These are phyloP conservation scores for Falco peregrinus DNA, from an alignment of 2,797 vertebrate genomes.

Conservation along the genomic window DNA sequence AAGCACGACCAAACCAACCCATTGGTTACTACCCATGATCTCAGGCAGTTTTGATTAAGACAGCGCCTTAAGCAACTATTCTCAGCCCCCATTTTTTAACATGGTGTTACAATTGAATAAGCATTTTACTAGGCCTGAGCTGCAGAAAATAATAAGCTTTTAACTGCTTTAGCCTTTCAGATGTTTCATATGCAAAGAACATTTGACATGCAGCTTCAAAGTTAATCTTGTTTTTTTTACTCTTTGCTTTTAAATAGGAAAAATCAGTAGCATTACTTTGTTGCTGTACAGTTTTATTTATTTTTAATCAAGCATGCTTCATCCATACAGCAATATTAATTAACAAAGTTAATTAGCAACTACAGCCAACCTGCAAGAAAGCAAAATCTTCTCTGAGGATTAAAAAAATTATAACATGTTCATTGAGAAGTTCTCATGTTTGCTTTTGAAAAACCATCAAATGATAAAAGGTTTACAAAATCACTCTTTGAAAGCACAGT, in stretches of 20 bases:
- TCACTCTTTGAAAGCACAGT: constrained; percentile 2
- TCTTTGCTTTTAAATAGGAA: constrained; percentile 20
- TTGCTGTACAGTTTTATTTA: constrained; percentile 20
- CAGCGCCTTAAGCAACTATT: not conserved
- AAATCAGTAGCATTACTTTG: constrained; percentile 26
- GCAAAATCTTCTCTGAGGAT: constrained; percentile 31
- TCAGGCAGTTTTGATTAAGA: not conserved
- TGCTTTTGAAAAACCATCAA: not conserved
- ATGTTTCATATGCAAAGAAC: constrained; percentile 40
- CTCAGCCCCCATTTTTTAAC: not conserved
- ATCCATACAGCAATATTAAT: constrained; percentile 49
- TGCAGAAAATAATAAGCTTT: constrained; percentile 33
- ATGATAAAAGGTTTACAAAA: constrained; percentile 60
- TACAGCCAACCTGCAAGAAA: constrained; percentile 40
- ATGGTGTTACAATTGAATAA: not conserved
- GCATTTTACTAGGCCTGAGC: not conserved
- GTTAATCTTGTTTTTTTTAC: constrained; percentile 4
- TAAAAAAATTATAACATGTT: constrained; percentile 28
- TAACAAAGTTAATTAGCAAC: constrained; percentile 57
- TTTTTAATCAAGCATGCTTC: constrained; percentile 58
- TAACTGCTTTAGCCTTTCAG: constrained; percentile 24
- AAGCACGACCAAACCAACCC: not conserved
- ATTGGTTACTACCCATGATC: not conserved
- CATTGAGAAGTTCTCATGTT: constrained; percentile 29
- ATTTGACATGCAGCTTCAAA: constrained; percentile 53